Percentiles rank a stretch among this genome's conserved stretches.
These are phyloP conservation scores for Zaprionus nigranus DNA, from an alignment of 1,140 invertebrate species.

Conservation along the genomic window DNA sequence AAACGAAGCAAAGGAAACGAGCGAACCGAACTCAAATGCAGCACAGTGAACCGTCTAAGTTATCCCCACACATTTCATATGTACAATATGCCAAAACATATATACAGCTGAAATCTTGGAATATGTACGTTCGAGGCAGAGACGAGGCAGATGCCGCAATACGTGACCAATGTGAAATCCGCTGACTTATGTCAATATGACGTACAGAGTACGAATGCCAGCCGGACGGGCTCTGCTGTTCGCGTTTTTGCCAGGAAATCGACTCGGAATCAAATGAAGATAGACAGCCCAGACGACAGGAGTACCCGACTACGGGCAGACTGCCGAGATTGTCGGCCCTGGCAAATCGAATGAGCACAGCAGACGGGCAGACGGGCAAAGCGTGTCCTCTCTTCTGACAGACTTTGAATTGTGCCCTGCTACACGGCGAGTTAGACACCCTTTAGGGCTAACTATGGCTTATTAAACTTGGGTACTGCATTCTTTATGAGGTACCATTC, in stretches of 20 bases:
- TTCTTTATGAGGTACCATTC: not conserved
- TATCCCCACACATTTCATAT: conserved; percentile 42
- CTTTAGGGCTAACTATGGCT: conserved; percentile 43
- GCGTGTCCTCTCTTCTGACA: no score
- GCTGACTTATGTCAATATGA: conserved; percentile 81
- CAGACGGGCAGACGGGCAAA: conserved; percentile 31
- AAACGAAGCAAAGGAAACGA: conserved; percentile 11
- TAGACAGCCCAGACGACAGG: conserved; percentile 67
- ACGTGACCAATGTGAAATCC: conserved; percentile 81
- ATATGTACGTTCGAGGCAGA: conserved; percentile 36
- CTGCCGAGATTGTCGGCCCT: conserved; percentile 9
- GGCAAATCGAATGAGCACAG: conserved; percentile 67
- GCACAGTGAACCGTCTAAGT: not conserved
- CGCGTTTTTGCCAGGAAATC: conserved; percentile 72
- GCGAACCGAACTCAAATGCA: not conserved
- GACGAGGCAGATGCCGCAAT: conserved; percentile 66
- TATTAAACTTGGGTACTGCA: conserved; percentile 1
- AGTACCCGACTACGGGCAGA: not conserved
- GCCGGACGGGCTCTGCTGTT: conserved; percentile 39
- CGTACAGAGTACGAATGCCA: conserved; percentile 29
- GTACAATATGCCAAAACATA: conserved; percentile 54
- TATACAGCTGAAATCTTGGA: conserved; percentile 10
- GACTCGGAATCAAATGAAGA: conserved; percentile 77
- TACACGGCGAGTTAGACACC: conserved; percentile 13
- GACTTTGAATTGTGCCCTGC: conserved; percentile 54